Percentiles rank a stretch among this genome's conserved stretches.
These are phyloP conservation scores for Carabus problematicus DNA, from an alignment of 2,888 invertebrate species.

Conservation along the genomic window DNA sequence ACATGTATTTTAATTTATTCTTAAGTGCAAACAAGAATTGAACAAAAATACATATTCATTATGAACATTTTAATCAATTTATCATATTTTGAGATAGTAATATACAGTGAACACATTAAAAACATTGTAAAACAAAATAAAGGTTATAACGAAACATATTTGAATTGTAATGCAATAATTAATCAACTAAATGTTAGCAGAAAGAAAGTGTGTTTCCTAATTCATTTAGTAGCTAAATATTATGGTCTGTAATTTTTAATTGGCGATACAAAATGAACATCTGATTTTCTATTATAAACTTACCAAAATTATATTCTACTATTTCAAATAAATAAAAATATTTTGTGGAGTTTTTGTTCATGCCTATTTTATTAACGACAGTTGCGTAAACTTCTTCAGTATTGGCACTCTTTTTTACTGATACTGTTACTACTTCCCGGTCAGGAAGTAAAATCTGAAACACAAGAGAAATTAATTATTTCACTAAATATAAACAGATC, in stretches of 20 bases:
- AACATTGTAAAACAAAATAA: too few species aligned
- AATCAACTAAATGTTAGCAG: too few species aligned
- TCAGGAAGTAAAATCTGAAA: constrained; percentile 78
- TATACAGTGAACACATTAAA: too few species aligned
- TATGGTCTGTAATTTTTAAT: too few species aligned
- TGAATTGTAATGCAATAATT: too few species aligned
- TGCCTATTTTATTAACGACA: constrained; percentile 82
- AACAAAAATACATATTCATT: too few species aligned
- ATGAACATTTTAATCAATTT: too few species aligned
- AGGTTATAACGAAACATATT: too few species aligned
- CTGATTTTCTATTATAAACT: constrained; percentile 52
- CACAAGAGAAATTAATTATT: neutral
- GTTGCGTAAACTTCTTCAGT: constrained; percentile 91
- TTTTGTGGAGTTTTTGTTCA: constrained; percentile 81
- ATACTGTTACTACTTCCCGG: constrained; percentile 86
- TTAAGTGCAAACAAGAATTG: too few species aligned
- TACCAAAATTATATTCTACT: constrained; percentile 96
- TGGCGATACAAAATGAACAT: neutral
- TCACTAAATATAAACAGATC: neutral
- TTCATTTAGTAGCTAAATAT: constrained; percentile 1
- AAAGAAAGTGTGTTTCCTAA: too few species aligned
- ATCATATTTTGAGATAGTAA: too few species aligned
- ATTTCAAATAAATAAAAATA: constrained; percentile 97
- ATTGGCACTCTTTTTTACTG: constrained; percentile 85
- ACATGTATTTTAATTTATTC: too few species aligned